Base-by-base conservation (phyloP, 1,140 invertebrate genomes). In the Agraylea sexmaculata region DNA sequence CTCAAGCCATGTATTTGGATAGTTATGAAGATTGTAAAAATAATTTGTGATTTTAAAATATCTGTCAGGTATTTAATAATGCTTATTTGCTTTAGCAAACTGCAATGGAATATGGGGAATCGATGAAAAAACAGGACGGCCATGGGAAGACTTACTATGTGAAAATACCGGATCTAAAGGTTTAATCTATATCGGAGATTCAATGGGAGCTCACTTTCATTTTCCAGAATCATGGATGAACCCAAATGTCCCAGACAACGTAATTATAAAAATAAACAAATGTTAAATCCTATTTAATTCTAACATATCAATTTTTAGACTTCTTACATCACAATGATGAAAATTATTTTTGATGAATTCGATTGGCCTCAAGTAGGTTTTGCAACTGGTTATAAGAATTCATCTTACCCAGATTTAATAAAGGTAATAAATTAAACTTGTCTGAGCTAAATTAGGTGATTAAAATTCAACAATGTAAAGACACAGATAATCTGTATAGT, bases 361-460 rank as follows among this genome's bases (percentile, higher is more conserved):
- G 67, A 72, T 41, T 71, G 69, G 69, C 68, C 69, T 19, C 58
- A 69, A 43, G 43, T 68, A n/a, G 68, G 69, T 5, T 58, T 60
- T 40, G 52, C 45, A 5, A 71, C 69, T 47, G 68, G 68, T 59
- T 54, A 43, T 41, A 52, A 42, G 35, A 54, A 57, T 37, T 42
- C 47, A 2, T 27, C 42, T 15, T 28, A 45, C 32, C 47, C 47
- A 1, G 36, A 49, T 31, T 28, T 49, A 4, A 43, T 49, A 35
- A 31, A 45, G 29, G 47, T 49, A 38, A 2, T 10, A 21, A 20
- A 25, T n/a, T n/a, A n/a, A n/a, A n/a, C n/a, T n/a, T n/a, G n/a
- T n/a, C n/a, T n/a, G n/a, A n/a, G n/a, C n/a, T n/a, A n/a, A n/a
- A n/a, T n/a, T n/a, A n/a, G n/a, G n/a, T n/a, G n/a, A n/a, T n/a